Conservation (phyloP, 2,797 vertebrate genomes). For the Halcyon badia region DNA sequence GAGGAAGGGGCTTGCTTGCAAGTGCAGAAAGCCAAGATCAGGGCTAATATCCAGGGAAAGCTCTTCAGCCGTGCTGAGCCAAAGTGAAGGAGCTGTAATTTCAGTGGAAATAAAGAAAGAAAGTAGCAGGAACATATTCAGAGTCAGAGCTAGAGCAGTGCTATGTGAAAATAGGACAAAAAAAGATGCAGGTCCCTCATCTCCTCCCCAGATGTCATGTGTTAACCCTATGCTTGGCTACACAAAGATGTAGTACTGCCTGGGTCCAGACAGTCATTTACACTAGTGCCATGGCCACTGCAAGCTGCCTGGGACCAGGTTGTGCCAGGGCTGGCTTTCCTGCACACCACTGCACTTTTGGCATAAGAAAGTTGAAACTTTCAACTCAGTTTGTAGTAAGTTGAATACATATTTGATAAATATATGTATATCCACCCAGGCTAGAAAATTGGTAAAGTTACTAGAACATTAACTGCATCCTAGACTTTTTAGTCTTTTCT, state of each 20-base stretch:
- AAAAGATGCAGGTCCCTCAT: background rate
- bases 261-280: no score
- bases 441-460: background rate
- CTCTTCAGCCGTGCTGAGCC: background rate
- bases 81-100: background rate
- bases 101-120: background rate
- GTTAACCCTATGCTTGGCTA: background rate
- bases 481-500: background rate
- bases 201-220: background rate
- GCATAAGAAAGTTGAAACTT: background rate
- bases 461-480: background rate
- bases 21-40: background rate
- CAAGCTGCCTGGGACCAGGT: rapidly evolving
- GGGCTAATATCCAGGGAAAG: background rate
- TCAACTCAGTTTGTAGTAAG: background rate
- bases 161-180: background rate
- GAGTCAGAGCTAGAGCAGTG: background rate
- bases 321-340: background rate
- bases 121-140: background rate
- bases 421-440: background rate
- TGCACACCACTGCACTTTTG: background rate
- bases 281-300: rapidly evolving
- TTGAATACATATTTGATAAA: background rate
- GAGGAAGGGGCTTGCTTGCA: background rate
- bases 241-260: background rate